Evolutionary conservation across 2,113 vertebrate species (phyloP), one percentile per base, ranked within the genome.

Genomic region (Mus spicilegus): DNA sequence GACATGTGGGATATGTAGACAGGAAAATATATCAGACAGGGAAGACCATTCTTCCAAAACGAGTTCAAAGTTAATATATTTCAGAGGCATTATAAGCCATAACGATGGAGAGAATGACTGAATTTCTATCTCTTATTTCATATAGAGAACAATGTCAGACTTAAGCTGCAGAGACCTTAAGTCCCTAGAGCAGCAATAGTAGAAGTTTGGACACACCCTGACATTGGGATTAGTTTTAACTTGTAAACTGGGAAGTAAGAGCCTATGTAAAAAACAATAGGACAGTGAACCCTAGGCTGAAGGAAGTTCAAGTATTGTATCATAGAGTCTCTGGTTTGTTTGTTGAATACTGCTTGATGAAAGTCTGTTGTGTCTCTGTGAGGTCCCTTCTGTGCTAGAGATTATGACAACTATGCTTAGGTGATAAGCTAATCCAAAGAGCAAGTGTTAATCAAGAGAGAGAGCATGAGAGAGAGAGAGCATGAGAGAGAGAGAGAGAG

Each of bases 11-110:
- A 61, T 70, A n/a, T 69, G 1, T 26, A 86, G 2, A 24, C 5
- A 89, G 33, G 26, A 92, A 93, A 85, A 76, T 90, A 92, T 61
- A 87, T 86, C 16, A 65, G 51, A 5, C 17, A 96, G 39, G 13
- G 1, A 28, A 63, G 56, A 63, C 85, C 11, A 73, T 87, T 91
- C 30, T 63, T 42, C 58, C 10, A 51, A 63, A 89, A 93, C 58
- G 14, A 42, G 4, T 26, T 26, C 17, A 92, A 49, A 92, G 3
- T 1, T 63, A 28, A 3, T 49, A 1, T 24, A 67, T 3, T 20
- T 81, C 51, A 19, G 85, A 94, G 56, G 3, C 88, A 14, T 77
- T 76, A 94, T 67, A 85, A 88, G 76, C 65, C n/a, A 65, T 61
- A 39, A 92, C 58, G 4, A 56, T 56, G 6, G 80, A 20, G 63